phyloP scores from a whole-genome alignment of 2,797 vertebrate species.

The Cynopterus sphinx region DNA sequence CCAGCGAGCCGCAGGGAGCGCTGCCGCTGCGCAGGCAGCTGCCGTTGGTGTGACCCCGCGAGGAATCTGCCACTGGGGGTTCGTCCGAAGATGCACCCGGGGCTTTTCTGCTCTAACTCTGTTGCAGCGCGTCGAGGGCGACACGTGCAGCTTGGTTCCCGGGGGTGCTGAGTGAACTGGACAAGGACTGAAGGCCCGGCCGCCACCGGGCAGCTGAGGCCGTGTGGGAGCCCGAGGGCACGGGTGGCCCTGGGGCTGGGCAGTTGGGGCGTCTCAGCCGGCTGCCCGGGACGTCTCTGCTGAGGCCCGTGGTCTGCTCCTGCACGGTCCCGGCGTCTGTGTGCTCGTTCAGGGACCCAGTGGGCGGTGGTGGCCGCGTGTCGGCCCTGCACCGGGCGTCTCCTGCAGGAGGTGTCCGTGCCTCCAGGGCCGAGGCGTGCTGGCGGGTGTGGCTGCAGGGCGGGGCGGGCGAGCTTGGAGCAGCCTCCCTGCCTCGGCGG shows the following conservation, averaged over 20 bases:
- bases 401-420: too few species aligned
- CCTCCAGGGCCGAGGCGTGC: too few species aligned
- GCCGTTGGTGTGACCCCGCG: not conserved
- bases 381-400: too few species aligned
- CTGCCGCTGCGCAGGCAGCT: not conserved
- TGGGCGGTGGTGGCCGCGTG: too few species aligned
- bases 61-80: too few species aligned
- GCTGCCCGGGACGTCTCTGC: too few species aligned
- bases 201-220: rapidly evolving
- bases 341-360: too few species aligned
- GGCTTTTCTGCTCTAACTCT: not conserved
- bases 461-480: too few species aligned
- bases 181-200: not conserved
- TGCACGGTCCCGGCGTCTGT: too few species aligned
- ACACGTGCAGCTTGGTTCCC: not conserved
- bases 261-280: not conserved
- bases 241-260: not conserved
- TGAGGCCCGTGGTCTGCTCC: too few species aligned
- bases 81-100: not conserved
- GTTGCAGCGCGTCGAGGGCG: rapidly evolving
- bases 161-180: not conserved
- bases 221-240: rapidly evolving
- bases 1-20: not conserved
- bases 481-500: too few species aligned
- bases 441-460: too few species aligned